Evolutionary conservation across 2,888 invertebrate species (phyloP).

Genomic region (Oligia strigilis): DNA sequence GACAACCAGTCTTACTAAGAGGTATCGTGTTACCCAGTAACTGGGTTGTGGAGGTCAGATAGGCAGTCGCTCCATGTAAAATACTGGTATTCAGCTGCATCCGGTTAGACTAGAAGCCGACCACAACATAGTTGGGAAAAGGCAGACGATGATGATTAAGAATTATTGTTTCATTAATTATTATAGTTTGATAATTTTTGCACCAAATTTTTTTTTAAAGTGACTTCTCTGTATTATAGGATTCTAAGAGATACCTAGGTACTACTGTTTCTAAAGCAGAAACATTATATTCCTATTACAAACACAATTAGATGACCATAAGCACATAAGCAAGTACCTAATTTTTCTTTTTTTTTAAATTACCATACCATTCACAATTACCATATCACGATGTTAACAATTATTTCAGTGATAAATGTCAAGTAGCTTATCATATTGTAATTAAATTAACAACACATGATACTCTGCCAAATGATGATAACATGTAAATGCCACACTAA

Average conservation of each 20-base stretch:
- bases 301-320: background rate
- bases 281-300: background rate
- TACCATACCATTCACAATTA: no score
- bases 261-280: background rate
- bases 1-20: no score
- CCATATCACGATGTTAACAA: background rate
- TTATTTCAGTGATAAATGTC: background rate
- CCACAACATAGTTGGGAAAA: no score
- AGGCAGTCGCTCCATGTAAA: no score
- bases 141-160: no score
- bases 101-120: no score
- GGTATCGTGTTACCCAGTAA: no score
- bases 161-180: no score
- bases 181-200: no score
- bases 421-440: background rate
- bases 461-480: background rate
- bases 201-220: background rate
- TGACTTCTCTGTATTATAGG: background rate
- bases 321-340: background rate
- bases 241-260: background rate
- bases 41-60: no score
- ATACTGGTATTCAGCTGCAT: no score
- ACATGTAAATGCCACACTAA: background rate
- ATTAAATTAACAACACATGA: background rate
- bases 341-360: background rate